These are phyloP conservation scores for Cheilosia grossa DNA, from an alignment of 2,888 invertebrate species.

Conservation along the genomic window DNA sequence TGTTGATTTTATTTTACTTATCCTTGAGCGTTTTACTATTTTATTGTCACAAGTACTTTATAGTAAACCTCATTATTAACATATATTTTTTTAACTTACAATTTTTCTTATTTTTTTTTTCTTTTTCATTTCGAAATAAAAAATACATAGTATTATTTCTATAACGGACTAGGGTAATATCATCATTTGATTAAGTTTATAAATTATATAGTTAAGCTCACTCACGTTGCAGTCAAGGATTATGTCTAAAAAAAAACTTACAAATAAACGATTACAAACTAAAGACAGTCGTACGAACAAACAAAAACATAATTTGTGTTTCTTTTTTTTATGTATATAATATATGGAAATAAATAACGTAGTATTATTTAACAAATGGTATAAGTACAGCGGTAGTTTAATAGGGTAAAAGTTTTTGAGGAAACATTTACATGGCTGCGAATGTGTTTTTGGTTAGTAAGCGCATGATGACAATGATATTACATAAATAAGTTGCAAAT, in stretches of 20 bases:
- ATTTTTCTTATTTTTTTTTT: too few species aligned
- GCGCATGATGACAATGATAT: constrained; percentile 40
- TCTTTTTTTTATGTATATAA: too few species aligned
- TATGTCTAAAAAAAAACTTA: constrained; percentile 52
- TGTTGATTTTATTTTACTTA: constrained; percentile 8
- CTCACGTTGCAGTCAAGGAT: constrained; percentile 53
- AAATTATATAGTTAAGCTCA: constrained; percentile 45
- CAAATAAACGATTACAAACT: constrained; percentile 40
- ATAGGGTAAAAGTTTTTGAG: constrained; percentile 8
- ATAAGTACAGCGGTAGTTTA: constrained; percentile 60
- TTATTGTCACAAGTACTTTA: constrained; percentile 37
- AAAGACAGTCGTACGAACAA: constrained; percentile 55
- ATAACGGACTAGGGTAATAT: constrained; percentile 65
- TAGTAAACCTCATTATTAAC: constrained; percentile 27
- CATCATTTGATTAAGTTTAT: constrained; percentile 42
- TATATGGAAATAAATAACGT: constrained; percentile 60
- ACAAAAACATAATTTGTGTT: constrained; percentile 32
- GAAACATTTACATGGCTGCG: constrained; percentile 17
- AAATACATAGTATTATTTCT: constrained; percentile 33
- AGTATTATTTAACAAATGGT: constrained; percentile 52
- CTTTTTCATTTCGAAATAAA: constrained; percentile 6
- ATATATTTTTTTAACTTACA: constrained; percentile 3
- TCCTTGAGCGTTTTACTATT: constrained; percentile 22
- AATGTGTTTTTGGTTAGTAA: constrained; percentile 44
- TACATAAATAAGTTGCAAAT: constrained; percentile 16